These are phyloP conservation scores for Gastrophysa polygoni DNA, from an alignment of 2,888 invertebrate species.

Conservation along the genomic window DNA sequence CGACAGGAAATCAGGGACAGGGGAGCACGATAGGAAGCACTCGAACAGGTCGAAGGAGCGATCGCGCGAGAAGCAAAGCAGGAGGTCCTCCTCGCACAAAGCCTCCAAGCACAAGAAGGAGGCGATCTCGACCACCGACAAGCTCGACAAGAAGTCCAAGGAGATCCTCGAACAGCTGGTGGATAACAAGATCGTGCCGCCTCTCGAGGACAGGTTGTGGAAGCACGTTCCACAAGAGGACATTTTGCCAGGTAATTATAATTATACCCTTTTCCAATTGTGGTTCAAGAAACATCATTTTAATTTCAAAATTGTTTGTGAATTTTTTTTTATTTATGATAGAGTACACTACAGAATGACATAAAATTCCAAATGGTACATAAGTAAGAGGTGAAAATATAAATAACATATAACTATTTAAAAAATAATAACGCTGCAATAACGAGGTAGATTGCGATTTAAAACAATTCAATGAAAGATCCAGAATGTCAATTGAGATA, in stretches of 20 bases:
- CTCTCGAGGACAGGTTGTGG: conserved; percentile 63
- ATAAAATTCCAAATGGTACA: too few species aligned
- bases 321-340: too few species aligned
- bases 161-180: conserved; percentile 58
- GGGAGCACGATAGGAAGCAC: conserved; percentile 37
- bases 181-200: conserved; percentile 57
- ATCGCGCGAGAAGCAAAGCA: conserved; percentile 45
- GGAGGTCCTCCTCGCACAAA: conserved; percentile 54
- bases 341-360: too few species aligned
- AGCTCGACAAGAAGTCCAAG: conserved; percentile 56
- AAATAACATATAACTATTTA: too few species aligned
- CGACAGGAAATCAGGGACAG: conserved; percentile 38
- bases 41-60: conserved; percentile 38
- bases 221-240: conserved; percentile 60
- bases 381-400: too few species aligned
- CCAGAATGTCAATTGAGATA: too few species aligned
- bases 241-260: conserved; percentile 50
- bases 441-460: too few species aligned
- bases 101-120: conserved; percentile 55
- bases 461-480: too few species aligned
- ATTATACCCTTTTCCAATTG: conserved; percentile 19
- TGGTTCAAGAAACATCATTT: neutral
- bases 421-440: too few species aligned
- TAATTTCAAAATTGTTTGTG: neutral
- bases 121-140: conserved; percentile 49